Evolutionary conservation across 2,888 invertebrate species (phyloP).

Genomic region (Cantharis lateralis): DNA sequence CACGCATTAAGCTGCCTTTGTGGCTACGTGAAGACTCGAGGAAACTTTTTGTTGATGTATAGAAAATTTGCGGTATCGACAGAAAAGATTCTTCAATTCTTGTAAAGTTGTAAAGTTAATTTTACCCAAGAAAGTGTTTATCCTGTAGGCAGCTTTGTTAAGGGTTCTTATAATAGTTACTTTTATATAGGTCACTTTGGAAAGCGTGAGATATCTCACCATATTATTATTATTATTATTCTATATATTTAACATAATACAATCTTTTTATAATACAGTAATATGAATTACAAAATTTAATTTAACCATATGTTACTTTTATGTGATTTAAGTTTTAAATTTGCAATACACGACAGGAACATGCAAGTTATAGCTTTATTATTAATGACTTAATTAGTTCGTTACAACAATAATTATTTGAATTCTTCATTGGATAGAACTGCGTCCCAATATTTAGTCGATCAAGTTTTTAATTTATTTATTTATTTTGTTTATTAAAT

Average conservation of each 20-base stretch:
- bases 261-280: too few relatives aligned
- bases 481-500: too few relatives aligned
- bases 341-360: not conserved
- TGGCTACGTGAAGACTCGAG: not conserved
- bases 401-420: too few relatives aligned
- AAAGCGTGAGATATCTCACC: not conserved
- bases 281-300: too few relatives aligned
- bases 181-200: not conserved
- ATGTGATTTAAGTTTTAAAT: not conserved
- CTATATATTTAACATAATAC: not conserved
- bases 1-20: not conserved
- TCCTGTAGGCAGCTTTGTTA: not conserved
- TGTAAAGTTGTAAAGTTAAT: not conserved
- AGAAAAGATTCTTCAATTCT: not conserved
- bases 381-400: too few relatives aligned
- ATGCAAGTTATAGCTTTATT: too few relatives aligned
- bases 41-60: not conserved
- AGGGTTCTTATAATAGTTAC: not conserved
- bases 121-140: not conserved
- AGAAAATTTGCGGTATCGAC: not conserved
- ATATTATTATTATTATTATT: not conserved
- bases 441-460: too few relatives aligned
- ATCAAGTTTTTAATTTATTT: too few relatives aligned
- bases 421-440: too few relatives aligned
- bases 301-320: not conserved